Percentiles rank a stretch among this genome's conserved stretches.
These are phyloP conservation scores for Pseudorhiza aurosa DNA, from an alignment of 30 jellyfish, hydroid and myxozoan species.

Conservation along the genomic window DNA sequence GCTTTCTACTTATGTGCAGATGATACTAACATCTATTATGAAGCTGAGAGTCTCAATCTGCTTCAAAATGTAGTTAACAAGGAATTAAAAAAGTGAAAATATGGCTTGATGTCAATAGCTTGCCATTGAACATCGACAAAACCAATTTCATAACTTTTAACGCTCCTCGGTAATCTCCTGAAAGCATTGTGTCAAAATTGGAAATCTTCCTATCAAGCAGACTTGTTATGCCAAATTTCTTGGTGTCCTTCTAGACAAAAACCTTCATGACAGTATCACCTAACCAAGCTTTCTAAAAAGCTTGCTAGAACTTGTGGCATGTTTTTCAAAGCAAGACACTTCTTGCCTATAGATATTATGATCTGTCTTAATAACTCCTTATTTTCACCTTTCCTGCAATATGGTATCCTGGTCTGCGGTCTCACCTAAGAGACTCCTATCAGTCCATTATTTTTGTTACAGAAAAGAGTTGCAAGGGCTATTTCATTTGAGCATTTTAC, in stretches of 20 bases:
- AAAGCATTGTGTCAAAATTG: conserved; percentile 16
- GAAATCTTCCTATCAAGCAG: conserved; percentile 35
- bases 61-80: conserved; percentile 51
- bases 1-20: conserved; percentile 59
- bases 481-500: conserved; percentile 62
- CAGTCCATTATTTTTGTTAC: conserved; percentile 50
- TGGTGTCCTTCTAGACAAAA: conserved; percentile 34
- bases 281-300: conserved; percentile 8
- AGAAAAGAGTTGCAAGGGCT: conserved; percentile 54
- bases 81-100: conserved; percentile 38
- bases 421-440: conserved; percentile 21
- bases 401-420: conserved; percentile 53
- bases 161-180: conserved; percentile 10
- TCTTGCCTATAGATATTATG: conserved; percentile 31
- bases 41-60: conserved; percentile 47
- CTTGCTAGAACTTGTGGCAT: conserved; percentile 19
- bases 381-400: conserved; percentile 65
- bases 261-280: conserved; percentile 22
- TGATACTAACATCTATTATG: conserved; percentile 52
- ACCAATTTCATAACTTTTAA: conserved; percentile 23
- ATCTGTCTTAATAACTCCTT: conserved; percentile 66
- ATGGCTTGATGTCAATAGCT: conserved; percentile 48
- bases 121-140: conserved; percentile 21
- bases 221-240: conserved; percentile 26
- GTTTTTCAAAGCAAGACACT: conserved; percentile 36